Evolutionary conservation across 2,797 vertebrate species (phyloP), one percentile per base, ranked within the genome.

Genomic region (Galago senegalensis): DNA sequence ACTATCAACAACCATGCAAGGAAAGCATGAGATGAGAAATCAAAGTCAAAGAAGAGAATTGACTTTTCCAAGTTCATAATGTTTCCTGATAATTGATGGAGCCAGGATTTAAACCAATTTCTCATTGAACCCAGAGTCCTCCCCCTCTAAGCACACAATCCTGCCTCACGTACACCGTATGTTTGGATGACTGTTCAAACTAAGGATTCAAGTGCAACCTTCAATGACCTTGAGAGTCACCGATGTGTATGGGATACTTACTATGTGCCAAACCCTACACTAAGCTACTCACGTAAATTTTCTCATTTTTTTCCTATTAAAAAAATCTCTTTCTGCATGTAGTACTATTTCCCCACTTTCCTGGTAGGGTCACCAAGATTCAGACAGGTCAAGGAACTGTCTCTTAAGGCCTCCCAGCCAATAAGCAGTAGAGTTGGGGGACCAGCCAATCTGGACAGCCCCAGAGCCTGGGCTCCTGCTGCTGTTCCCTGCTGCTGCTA

Each of bases 321-420:
- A 49, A 75, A 37, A 56, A 18, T 43, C 58, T 2, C 12, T 43
- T 70, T 76, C 60, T 63, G 8, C 13, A 43, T 10, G 20, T 3
- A 81, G 27, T 12, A n/a, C 29, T 56, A 16, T 65, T 82, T 76
- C 27, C n/a, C 27, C 21, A 80, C 37, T 60, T 67, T 91, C 5
- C 40, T 91, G 17, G 29, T 75, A 8, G 34, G 10, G 5, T 91
- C 7, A 87, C 69, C 18, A n/a, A 92, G 84, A 81, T 69, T 93
- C 76, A 73, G 67, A 92, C 81, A 95, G 7, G 6, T 67, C 67
- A 63, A 49, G 25, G 60, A 72, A 49, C 58, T 83, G 7, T 49
- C 56, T 46, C 40, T 43, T 43, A 17, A 27, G 34, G 23, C 60
- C 20, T 91, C 29, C 70, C 12, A 25, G 34, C 4, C 27, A 18